Evolutionary conservation across 2,113 vertebrate genomes (phyloP), one percentile per base, ranked within the genome.

Genomic region (Martes martes): DNA sequence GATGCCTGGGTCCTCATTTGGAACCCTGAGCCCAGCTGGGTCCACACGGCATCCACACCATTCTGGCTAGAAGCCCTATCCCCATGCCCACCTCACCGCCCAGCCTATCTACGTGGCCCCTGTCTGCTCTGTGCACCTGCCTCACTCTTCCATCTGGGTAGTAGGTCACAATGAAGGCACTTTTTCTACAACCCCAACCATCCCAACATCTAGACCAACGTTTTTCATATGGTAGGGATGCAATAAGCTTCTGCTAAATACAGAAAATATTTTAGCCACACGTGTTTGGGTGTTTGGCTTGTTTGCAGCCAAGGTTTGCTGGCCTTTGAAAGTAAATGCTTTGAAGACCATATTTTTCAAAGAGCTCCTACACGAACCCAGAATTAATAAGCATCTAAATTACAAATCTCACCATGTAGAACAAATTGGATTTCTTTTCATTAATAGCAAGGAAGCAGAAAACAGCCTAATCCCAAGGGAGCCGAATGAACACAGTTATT

Each of bases 351-450:
- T 67, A 85, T 98, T 98, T 98, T 94, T 98, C 93, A 97, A 96
- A 98, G 94, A 96, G 95, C 61, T 98, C 95, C 98, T 97, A 93
- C 57, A 6, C 82, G 28, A 98, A 94, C 83, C 81, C 81, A 96
- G 97, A 96, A 98, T 98, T 99, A 98, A 98, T 98, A 98, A 98
- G 97, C 97, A 98, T 98, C 97, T 99, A 98, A 99, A 98, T 98
- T 98, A 98, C 98, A 97, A 98, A 96, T 97, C 98, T 98, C 98
- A 91, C 96, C 98, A 98, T 98, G 98, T 98, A 98, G 98, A 99
- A 99, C 98, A 98, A 98, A 99, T 98, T 98, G 96, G 96, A 98
- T 99, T 98, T 98, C 98, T 98, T 98, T 98, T 98, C 98, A 98
- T 98, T 98, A 98, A 98, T 98, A 98, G 97, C 97, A 98, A 98